Evolutionary conservation across 1,140 invertebrate species (phyloP), one percentile per base, ranked within the genome.

Genomic region (Brachionus paranguensis): DNA sequence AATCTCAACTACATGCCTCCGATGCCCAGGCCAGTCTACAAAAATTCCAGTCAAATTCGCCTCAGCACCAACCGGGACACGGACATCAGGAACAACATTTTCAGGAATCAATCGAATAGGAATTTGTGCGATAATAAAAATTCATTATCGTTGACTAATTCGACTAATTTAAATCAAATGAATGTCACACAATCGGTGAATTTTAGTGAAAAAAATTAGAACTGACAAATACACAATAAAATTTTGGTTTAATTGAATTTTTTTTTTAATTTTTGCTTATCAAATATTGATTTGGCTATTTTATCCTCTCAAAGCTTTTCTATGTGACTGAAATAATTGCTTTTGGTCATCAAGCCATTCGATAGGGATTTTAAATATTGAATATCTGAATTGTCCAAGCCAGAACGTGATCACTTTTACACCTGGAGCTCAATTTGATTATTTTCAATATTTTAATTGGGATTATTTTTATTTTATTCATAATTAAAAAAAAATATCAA

Each of bases 1-100:
- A 81, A 81, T 64, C 20, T 81, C 5, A 60, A 64, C 27, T 81
- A 64, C 60, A 64, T 81, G 78, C 78, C 78, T 12, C 78, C 78
- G 33, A 81, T 81, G 78, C 78, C 78, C 10, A 81, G 53, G 20
- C 78, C 78, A 1, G 43, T 76, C 17, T 76, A 76, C 27, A 76
- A 76, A 29, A 76, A 76, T 27, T 37, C 17, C 43, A 76, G 27
- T 33, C 72, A 76, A 50, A 76, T 76, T 24, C 72, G 72, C 10
- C 27, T 50, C 7, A 53, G 27, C 12, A 76, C 72, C 41, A 76
- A 76, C 20, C 43, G 72, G 1, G 72, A 76, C 3, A 12, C 27
- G 1, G 27, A 76, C 27, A 76, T 50, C 24, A 76, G 47, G 27
- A 76, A 76, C 47, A 76, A 76, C 14, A 76, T 76, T 14, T 76